Evolutionary conservation across 1,140 invertebrate species (phyloP).

Genomic region (Hormaphis cornu): DNA sequence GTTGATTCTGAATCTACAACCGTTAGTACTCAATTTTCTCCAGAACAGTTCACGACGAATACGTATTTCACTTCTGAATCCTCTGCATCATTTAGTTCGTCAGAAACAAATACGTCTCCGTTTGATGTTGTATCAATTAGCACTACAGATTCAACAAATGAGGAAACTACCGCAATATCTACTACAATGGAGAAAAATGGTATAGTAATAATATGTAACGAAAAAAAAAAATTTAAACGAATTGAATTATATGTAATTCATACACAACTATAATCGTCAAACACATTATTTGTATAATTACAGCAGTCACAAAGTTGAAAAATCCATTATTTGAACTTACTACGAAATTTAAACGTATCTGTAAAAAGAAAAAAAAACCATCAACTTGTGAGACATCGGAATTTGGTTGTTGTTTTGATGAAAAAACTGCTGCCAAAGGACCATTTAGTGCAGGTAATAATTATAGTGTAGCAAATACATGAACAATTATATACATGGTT

Average conservation of each 20-base stretch:
- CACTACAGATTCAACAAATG: background rate
- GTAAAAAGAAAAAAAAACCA: slow-evolving; percentile 44
- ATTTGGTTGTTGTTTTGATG: slow-evolving; percentile 86
- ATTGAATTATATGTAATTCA: background rate
- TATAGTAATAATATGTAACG: background rate
- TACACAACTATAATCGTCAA: background rate
- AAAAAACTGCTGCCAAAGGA: slow-evolving; percentile 67
- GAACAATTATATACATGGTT: background rate
- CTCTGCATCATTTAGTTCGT: background rate
- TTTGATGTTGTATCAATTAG: background rate
- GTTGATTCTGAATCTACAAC: background rate
- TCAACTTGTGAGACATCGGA: slow-evolving; percentile 56
- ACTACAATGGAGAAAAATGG: background rate
- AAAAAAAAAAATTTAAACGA: background rate
- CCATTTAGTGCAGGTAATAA: slow-evolving; percentile 71
- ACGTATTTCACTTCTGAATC: background rate
- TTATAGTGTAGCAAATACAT: background rate
- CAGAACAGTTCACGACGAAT: background rate
- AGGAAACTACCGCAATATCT: background rate
- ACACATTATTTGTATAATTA: no score
- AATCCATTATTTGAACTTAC: slow-evolving; percentile 27
- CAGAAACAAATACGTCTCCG: background rate
- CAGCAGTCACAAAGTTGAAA: background rate
- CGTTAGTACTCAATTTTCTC: background rate
- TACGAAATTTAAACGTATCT: slow-evolving; percentile 52